Evolutionary conservation across 2,113 vertebrate species (phyloP), one percentile per base, ranked within the genome.

Genomic region (Cnemophilus loriae): DNA sequence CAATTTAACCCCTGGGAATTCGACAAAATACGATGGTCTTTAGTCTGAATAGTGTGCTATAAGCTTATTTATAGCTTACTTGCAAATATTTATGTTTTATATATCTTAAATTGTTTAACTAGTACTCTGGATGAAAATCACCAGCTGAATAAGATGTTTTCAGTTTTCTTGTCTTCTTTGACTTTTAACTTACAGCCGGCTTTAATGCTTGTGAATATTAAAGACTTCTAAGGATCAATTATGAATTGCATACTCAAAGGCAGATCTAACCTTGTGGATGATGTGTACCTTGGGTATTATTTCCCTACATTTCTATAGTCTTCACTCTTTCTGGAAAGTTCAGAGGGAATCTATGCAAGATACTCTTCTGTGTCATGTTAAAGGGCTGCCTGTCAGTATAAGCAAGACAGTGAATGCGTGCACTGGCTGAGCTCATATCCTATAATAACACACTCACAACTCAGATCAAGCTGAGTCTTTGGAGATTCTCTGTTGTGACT

Each of bases 381-480:
- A 42, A 53, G n/a, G 12, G 13, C 49, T 50, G 23, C 47, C 50
- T 41, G 41, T 65, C 70, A 47, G 6, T 7, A 5, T 20, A 26
- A 65, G 49, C 30, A 65, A 52, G 52, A 26, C 8, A 28, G 17
- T 14, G 30, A 5, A 1, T 7, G 10, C 41, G 26, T 57, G 44
- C 42, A 4, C 17, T 63, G 75, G 8, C 46, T 78, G 83, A 60
- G 75, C 32, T 79, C 0, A 0, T 24, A 10, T 41, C 24, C 67
- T 67, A 16, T 37, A 27, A 14, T 6, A 56, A 42, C 10, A 18
- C 13, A 7, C 18, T 30, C n/a, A 46, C 35, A 46, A 3, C 30
- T 47, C 2, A 0, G 32, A 30, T 33, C 0, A 0, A 19, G n/a
- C 44, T 39, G 22, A 41, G 47, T 22, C 28, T 44, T 61, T 35